phyloP scores from a whole-genome alignment of 2,888 invertebrate genomes.

The Thelaira solivaga region DNA sequence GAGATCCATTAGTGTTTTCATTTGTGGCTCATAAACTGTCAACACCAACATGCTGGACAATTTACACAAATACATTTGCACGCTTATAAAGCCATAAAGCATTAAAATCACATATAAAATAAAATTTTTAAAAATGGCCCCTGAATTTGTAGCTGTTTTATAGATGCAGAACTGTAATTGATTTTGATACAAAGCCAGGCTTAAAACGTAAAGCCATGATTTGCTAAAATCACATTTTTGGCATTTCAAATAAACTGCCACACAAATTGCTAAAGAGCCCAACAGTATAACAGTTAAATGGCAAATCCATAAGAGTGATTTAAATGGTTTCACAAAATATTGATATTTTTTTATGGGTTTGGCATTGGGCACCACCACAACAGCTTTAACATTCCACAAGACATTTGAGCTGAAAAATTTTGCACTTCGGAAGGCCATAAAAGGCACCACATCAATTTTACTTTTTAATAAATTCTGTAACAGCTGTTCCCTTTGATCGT shows the following conservation, averaged over 20 bases:
- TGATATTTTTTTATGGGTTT: background rate
- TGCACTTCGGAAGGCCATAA: no score
- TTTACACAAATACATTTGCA: constrained; percentile 25
- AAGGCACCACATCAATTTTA: no score
- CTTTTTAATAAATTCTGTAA: no score
- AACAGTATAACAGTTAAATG: no score
- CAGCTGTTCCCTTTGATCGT: no score
- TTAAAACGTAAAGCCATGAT: constrained; percentile 14
- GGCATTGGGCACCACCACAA: constrained; percentile 15
- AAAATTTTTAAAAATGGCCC: no score
- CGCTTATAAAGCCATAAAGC: constrained; percentile 15
- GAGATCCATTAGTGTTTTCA: constrained; percentile 1
- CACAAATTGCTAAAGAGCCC: background rate
- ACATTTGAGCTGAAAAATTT: background rate
- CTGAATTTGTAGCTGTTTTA: no score
- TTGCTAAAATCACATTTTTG: constrained; percentile 41
- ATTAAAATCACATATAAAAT: no score
- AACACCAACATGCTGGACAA: constrained; percentile 33
- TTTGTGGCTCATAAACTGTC: constrained; percentile 17
- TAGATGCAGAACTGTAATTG: no score
- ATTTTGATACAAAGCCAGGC: constrained; percentile 1
- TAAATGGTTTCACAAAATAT: background rate
- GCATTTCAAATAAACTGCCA: no score
- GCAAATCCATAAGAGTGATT: no score
- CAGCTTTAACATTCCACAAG: background rate